Conservation (phyloP, 2,888 invertebrate species). For the Pemphredon lugubris region DNA sequence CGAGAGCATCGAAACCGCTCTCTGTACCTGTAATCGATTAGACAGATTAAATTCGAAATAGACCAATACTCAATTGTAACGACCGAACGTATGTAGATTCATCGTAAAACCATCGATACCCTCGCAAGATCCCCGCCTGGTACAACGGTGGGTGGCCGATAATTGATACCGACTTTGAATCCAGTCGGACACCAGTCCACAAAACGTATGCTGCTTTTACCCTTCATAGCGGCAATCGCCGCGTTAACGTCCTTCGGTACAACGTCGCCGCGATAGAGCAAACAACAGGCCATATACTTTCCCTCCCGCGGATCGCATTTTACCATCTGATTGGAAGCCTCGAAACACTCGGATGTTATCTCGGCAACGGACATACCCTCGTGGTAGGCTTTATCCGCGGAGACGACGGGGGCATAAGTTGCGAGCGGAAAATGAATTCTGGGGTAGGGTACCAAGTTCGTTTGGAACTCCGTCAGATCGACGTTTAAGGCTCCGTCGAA, state of each 20-base stretch:
- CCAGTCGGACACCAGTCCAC: conserved; percentile 98
- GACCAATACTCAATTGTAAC: no score
- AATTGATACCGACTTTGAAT: conserved; percentile 88
- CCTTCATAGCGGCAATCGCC: conserved; percentile 90
- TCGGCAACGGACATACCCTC: conserved; percentile 90
- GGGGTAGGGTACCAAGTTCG: conserved; percentile 88
- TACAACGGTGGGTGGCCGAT: conserved; percentile 78
- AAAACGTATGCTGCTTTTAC: conserved; percentile 90
- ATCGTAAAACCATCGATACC: conserved; percentile 59
- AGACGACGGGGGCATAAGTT: conserved; percentile 88
- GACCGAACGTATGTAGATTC: no score
- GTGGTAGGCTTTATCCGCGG: conserved; percentile 88
- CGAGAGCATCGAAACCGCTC: conserved; percentile 77
- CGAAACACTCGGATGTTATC: conserved; percentile 94
- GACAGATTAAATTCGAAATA: no score
- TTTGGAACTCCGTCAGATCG: conserved; percentile 95
- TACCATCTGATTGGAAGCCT: conserved; percentile 94
- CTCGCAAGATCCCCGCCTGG: conserved; percentile 77
- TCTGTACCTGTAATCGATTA: conserved; percentile 72
- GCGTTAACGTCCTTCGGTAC: conserved; percentile 94
- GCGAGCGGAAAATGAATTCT: conserved; percentile 86
- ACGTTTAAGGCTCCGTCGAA: conserved; percentile 89
- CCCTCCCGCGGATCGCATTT: conserved; percentile 92
- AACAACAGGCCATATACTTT: conserved; percentile 95
- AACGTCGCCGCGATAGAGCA: conserved; percentile 94